Evolutionary conservation across 2,888 invertebrate species (phyloP).

Genomic region (Pristionchus japonicus): DNA sequence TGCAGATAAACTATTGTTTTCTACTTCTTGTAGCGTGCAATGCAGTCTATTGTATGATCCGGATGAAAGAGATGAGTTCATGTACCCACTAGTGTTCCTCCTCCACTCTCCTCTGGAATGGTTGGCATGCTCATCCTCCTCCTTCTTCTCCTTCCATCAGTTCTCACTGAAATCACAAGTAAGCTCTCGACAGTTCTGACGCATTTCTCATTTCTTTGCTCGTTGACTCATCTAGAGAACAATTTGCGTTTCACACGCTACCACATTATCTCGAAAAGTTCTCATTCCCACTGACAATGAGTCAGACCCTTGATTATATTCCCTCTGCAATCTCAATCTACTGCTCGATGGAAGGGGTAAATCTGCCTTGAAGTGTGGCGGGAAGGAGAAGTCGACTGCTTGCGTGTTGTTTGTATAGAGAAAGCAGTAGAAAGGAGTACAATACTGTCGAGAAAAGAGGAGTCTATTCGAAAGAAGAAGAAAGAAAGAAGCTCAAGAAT

Average conservation of each 20-base stretch:
- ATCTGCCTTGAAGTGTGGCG: slow-evolving; percentile 11
- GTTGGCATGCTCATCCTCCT: neutral
- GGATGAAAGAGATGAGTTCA: neutral
- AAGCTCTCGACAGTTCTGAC: neutral
- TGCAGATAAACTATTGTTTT: slow-evolving; percentile 36
- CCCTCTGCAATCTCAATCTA: neutral
- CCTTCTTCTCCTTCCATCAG: slow-evolving; percentile 2
- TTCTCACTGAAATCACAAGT: neutral
- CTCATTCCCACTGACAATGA: neutral
- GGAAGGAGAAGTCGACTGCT: neutral
- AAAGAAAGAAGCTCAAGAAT: neutral
- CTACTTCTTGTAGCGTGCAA: too few species aligned
- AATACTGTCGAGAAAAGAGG: neutral
- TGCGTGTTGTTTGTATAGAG: slow-evolving; percentile 16
- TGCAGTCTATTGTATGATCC: neutral
- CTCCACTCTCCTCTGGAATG: neutral
- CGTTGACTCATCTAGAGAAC: neutral
- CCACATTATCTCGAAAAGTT: neutral
- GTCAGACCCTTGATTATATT: neutral
- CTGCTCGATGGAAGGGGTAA: neutral
- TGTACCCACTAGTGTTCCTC: neutral
- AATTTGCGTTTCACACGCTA: neutral
- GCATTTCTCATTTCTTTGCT: neutral
- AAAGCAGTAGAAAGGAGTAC: slow-evolving; percentile 12
- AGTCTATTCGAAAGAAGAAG: slow-evolving; percentile 1